phyloP scores from a whole-genome alignment of 2,797 vertebrate genomes.

The Gambelia wislizenii region DNA sequence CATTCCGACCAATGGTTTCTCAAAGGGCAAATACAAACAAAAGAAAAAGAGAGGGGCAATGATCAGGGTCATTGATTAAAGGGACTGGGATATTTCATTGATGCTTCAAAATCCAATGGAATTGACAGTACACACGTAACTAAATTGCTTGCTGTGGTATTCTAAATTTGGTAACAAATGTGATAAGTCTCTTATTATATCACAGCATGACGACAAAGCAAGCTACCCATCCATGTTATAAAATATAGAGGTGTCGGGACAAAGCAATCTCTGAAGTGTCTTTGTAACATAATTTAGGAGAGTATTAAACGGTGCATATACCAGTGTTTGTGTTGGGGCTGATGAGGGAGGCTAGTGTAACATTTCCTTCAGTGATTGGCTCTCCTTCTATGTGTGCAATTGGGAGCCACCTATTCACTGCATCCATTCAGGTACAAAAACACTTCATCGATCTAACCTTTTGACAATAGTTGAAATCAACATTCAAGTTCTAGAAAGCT shows the following conservation, averaged over 20 bases:
- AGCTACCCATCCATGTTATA: not conserved
- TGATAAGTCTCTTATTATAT: not conserved
- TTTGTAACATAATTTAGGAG: not conserved
- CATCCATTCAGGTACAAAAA: not conserved
- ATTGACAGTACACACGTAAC: not conserved
- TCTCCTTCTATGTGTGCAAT: not conserved
- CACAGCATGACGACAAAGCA: not conserved
- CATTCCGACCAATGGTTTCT: not conserved
- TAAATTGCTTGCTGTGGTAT: not conserved
- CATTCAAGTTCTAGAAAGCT: slow-evolving; percentile 1
- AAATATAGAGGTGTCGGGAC: not conserved
- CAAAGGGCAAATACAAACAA: not conserved
- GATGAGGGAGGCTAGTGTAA: not conserved
- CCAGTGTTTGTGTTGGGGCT: not conserved
- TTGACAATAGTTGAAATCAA: not conserved
- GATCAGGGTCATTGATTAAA: not conserved
- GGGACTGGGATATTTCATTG: not conserved
- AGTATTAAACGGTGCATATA: not conserved
- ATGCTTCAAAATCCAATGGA: not conserved
- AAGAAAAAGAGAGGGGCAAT: not conserved
- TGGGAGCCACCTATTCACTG: not conserved
- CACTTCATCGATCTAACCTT: not conserved
- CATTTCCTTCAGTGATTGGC: not conserved
- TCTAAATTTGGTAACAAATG: not conserved
- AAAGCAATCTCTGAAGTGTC: not conserved